Conservation (phyloP, 2,113 vertebrate genomes). For the Poeciliopsis occidentalis region DNA sequence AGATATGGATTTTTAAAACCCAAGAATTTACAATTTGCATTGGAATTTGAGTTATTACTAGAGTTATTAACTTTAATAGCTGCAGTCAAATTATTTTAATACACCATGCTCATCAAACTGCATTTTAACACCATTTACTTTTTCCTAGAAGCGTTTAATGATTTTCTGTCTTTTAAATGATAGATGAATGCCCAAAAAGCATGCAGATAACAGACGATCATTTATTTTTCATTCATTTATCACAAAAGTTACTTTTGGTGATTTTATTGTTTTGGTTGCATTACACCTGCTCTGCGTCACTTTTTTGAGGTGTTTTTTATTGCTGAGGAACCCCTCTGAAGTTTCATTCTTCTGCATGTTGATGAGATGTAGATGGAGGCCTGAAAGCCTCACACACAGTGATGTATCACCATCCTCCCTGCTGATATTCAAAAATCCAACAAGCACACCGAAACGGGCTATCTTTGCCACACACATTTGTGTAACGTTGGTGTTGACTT, state of each 20-base stretch:
- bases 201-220: background rate
- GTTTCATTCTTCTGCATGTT: conserved; percentile 59
- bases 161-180: conserved; percentile 2
- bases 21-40: background rate
- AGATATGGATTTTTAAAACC: background rate
- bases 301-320: conserved; percentile 34
- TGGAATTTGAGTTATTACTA: background rate
- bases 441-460: conserved; percentile 16
- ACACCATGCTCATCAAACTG: conserved; percentile 7
- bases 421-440: conserved; percentile 38
- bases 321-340: conserved; percentile 52
- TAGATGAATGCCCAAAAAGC: background rate
- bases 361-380: conserved; percentile 72
- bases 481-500: conserved; percentile 43
- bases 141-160: conserved; percentile 10
- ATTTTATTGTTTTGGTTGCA: conserved; percentile 36
- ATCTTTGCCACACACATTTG: conserved; percentile 18
- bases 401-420: conserved; percentile 53
- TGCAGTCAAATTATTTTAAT: conserved; percentile 28
- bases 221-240: conserved; percentile 7
- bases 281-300: conserved; percentile 33
- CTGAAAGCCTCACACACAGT: conserved; percentile 48
- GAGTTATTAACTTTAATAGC: conserved; percentile 22
- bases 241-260: conserved; percentile 50
- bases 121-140: background rate